Evolutionary conservation across 2,888 invertebrate species (phyloP).

Genomic region (Drosophila siamana): DNA sequence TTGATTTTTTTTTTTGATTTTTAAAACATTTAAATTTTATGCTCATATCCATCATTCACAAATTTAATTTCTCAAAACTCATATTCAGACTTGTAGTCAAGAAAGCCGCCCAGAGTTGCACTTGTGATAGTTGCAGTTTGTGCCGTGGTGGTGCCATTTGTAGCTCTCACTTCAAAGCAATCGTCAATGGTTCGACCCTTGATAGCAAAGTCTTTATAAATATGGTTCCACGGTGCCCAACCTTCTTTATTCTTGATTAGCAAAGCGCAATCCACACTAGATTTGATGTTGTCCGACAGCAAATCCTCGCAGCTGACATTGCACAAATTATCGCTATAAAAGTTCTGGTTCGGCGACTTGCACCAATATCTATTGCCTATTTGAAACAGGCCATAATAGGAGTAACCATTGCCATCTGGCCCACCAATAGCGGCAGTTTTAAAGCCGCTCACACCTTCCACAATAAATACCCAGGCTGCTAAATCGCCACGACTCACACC

Average conservation of each 20-base stretch:
- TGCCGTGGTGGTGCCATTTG: neutral
- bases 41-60: too few species aligned
- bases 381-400: conserved; percentile 17
- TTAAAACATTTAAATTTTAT: too few species aligned
- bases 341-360: neutral
- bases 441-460: neutral
- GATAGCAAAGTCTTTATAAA: too few species aligned
- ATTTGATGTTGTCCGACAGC: conserved; percentile 6
- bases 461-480: conserved; percentile 23
- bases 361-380: conserved; percentile 7
- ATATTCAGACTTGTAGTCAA: too few species aligned
- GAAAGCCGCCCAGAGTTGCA: too few species aligned
- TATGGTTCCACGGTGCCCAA: conserved; percentile 7
- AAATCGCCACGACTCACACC: neutral
- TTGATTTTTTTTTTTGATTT: too few species aligned
- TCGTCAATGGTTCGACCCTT: neutral
- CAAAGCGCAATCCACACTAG: conserved; percentile 8
- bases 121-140: too few species aligned
- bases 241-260: neutral
- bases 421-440: accelerated
- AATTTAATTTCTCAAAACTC: too few species aligned
- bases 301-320: neutral
- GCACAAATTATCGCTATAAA: neutral
- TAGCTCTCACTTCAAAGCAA: conserved; percentile 6
- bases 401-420: accelerated